Percentiles rank a stretch among this genome's conserved stretches.
These are phyloP conservation scores for Octopus bimaculoides DNA, from an alignment of 1,140 invertebrate species.

Conservation along the genomic window DNA sequence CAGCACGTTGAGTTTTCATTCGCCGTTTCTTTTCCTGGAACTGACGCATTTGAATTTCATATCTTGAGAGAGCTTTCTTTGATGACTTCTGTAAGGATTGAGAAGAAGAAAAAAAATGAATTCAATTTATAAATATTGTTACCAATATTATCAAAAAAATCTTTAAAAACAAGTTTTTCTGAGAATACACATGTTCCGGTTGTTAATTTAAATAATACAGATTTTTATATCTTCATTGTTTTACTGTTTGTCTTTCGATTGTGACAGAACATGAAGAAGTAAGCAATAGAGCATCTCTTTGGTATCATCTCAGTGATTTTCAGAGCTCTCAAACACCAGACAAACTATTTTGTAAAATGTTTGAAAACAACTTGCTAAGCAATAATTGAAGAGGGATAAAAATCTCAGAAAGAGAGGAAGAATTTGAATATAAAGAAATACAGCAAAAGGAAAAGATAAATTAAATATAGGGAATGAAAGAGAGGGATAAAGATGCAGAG, in stretches of 20 bases:
- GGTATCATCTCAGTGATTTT: too few species aligned
- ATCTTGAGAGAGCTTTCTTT: constrained; percentile 82
- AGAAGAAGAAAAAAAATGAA: constrained; percentile 14
- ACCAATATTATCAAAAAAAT: background rate
- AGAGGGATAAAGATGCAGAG: too few species aligned
- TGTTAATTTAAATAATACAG: background rate
- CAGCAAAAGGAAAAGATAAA: too few species aligned
- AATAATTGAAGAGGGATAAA: too few species aligned
- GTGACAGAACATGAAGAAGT: too few species aligned
- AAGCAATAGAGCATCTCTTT: too few species aligned
- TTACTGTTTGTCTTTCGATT: background rate
- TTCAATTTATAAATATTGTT: background rate
- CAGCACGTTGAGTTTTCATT: constrained; percentile 75
- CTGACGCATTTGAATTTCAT: constrained; percentile 88
- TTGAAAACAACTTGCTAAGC: too few species aligned
- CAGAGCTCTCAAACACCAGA: too few species aligned
- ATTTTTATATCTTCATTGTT: background rate
- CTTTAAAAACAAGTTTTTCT: background rate
- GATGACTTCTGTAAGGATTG: constrained; percentile 60
- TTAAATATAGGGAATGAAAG: too few species aligned
- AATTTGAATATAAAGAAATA: too few species aligned
- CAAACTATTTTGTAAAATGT: too few species aligned
- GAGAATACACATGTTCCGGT: background rate
- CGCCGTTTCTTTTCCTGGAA: constrained; percentile 83
- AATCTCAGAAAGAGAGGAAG: too few species aligned